Conservation (phyloP, 2,113 vertebrate genomes). For the Hemibagrus wyckioides region DNA sequence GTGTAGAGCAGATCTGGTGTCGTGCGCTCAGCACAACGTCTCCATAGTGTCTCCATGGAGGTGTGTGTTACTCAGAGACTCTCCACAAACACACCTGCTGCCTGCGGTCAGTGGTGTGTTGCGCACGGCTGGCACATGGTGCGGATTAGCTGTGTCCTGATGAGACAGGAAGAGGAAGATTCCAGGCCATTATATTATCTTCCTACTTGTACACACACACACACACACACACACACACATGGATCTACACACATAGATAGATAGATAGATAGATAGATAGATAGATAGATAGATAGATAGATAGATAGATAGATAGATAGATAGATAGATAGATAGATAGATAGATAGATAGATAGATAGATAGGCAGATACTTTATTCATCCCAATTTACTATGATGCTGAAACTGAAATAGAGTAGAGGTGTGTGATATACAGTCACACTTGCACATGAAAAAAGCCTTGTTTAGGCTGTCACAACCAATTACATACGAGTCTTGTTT, state of each 20-base stretch:
- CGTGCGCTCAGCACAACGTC: neutral
- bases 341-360: neutral
- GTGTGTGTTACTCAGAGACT: constrained; percentile 22
- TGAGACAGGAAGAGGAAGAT: constrained; percentile 34
- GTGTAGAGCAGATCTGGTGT: neutral
- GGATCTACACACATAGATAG: neutral
- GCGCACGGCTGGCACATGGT: neutral
- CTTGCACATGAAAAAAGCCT: neutral
- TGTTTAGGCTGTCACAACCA: neutral
- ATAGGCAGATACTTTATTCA: too few species aligned
- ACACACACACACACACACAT: neutral
- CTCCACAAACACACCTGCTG: constrained; percentile 39
- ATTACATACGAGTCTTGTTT: neutral
- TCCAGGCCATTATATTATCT: neutral
- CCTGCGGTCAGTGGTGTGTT: constrained; percentile 21
- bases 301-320: neutral
- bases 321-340: neutral
- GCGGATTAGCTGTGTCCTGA: constrained; percentile 31
- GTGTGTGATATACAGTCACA: neutral
- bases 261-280: neutral
- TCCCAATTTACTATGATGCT: too few species aligned
- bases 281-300: neutral
- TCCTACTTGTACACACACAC: neutral
- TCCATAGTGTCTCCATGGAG: constrained; percentile 30
- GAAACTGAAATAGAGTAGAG: neutral